Base-by-base conservation (phyloP, 2,797 vertebrate species). In the Gephyroberyx darwinii region DNA sequence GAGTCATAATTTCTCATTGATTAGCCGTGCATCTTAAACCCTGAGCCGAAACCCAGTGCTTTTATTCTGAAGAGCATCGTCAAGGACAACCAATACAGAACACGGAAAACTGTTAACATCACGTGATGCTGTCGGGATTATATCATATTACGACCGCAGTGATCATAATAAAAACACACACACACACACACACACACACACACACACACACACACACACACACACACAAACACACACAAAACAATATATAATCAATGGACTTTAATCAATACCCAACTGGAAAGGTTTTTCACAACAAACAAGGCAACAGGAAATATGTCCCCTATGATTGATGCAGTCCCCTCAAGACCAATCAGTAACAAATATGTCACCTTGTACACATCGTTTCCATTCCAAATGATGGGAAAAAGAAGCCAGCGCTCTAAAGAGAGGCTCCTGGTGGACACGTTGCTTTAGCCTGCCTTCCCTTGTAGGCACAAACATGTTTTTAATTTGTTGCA, bases 131-230 rank as follows among this genome's bases (percentile, higher is more conserved):
- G 17, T 61, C 52, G 56, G 60, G 39, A n/a, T 19, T 35, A 26
- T 22, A 59, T 59, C 7, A 26, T 57, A n/a, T 51, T 16, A 30
- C 48, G 31, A 55, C 51, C 30, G 13, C 3, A 60, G 39, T 69
- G 47, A 70, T 71, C 22, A 35, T 66, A 80, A 56, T 37, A 30
- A 47, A 69, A 1, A 55, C 0, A 65, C 9, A 13, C 61, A 53
- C 41, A 33, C 19, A 14, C 17, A 43, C 16, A 31, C 45, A 0
- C 41, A 57, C 22, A 54, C 22, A 26, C 3, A 26, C 22, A 26
- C 22, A 26, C 22, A 26, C 22, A 26, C 22, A 26, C 61, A 54
- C 41, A 33, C 19, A 14, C n/a, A 43, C 16, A 31, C 45, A 0
- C 41, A 57, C 33, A 35, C 33, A 8, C 33, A 35, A 5, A 35